Evolutionary conservation across 2,888 invertebrate genomes (phyloP), one percentile per base, ranked within the genome.

Genomic region (Coronaproctus castanopsis): DNA sequence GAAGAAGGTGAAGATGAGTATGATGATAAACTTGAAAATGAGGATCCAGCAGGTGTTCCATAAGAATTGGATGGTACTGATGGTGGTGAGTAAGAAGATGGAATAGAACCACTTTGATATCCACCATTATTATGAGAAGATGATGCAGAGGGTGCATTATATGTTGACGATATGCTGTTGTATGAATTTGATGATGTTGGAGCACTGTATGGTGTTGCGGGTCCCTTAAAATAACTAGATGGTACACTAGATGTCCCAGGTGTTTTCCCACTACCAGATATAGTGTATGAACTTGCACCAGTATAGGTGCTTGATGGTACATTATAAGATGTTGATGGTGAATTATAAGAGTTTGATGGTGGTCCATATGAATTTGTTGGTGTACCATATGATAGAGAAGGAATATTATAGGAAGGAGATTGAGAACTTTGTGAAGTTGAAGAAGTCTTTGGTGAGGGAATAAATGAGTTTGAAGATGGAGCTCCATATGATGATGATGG

Each of bases 241-340:
- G 57, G 57, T 20, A 59, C 36, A 48, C 22, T 59, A 2, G 58
- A 55, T n/a, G n/a, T n/a, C n/a, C n/a, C n/a, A 21, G 62, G 63
- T 19, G 54, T 54, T 10, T 62, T 61, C 0, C 60, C 58, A 10
- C 60, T 21, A 65, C 69, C 63, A 70, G 71, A 52, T 62, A 19
- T 68, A 68, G 58, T 73, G 70, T 53, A 68, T 68, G 50, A 54
- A 20, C 65, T 64, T 2, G 63, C 57, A 1, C 63, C 62, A 21
- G 63, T 65, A 1, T 62, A 64, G 1, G 59, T 55, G 5, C 8
- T 8, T 24, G 61, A 60, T 14, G 63, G 63, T 19, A 62, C 54
- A 49, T 53, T 62, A 55, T 64, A 61, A 19, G 65, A 64, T 2
- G 59, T 55, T 10, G 65, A 62, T 20, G 65, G 61, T n/a, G 65